Percentiles rank a stretch among this genome's conserved stretches.
phyloP scores from a whole-genome alignment of 2,888 invertebrate species.

The Volucella zonaria region DNA sequence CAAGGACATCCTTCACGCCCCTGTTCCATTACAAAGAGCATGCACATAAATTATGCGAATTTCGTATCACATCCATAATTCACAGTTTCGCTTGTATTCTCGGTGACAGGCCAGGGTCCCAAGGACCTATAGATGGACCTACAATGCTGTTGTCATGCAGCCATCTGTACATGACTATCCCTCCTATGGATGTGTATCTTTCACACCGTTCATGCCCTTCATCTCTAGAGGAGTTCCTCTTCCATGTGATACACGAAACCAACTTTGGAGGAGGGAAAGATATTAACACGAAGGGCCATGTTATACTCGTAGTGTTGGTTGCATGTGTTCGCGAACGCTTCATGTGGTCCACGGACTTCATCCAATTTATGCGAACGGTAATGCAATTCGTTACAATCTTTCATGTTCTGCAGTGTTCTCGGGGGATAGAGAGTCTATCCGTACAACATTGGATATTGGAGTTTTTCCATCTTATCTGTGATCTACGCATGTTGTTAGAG shows the following conservation, averaged over 20 bases:
- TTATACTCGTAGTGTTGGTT: neutral
- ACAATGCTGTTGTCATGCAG: neutral
- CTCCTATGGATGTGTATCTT: slow-evolving; percentile 25
- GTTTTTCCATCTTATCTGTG: slow-evolving; percentile 32
- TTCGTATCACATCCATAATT: slow-evolving; percentile 56
- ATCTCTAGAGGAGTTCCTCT: slow-evolving; percentile 1
- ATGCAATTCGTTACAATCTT: slow-evolving; percentile 60
- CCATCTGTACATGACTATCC: slow-evolving; percentile 14
- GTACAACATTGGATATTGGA: slow-evolving; percentile 20
- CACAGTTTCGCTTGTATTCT: slow-evolving; percentile 41
- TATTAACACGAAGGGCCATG: slow-evolving; percentile 22
- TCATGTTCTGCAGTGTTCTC: neutral
- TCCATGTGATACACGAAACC: slow-evolving; percentile 9
- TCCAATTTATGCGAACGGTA: slow-evolving; percentile 47
- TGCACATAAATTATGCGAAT: slow-evolving; percentile 63
- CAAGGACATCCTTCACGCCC: slow-evolving; percentile 62
- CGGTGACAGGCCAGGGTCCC: slow-evolving; percentile 4
- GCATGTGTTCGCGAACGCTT: slow-evolving; percentile 27
- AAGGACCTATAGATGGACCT: slow-evolving; percentile 9
- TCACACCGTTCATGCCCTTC: slow-evolving; percentile 57
- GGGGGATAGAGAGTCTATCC: neutral
- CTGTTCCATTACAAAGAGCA: slow-evolving; percentile 24
- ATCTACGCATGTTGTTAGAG: slow-evolving; percentile 43
- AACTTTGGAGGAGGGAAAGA: slow-evolving; percentile 43
- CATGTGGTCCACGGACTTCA: slow-evolving; percentile 36